Base-by-base conservation (phyloP, 1,140 invertebrate species). In the Ditylenchus dipsaci region DNA sequence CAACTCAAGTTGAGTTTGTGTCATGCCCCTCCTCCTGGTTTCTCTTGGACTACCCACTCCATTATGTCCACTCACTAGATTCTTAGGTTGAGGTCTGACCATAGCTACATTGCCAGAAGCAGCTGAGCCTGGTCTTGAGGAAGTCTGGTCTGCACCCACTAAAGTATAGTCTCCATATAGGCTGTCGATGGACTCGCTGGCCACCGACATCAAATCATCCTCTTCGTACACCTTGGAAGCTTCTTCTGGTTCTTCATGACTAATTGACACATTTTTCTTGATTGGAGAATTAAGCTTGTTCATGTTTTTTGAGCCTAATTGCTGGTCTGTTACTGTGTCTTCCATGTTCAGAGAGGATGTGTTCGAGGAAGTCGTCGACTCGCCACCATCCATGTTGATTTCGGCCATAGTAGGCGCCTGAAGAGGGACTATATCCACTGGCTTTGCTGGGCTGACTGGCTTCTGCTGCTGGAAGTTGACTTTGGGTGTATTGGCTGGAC, bases 151-250 rank as follows among this genome's bases (percentile, higher is more conserved):
- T 21, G 17, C 23, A 26, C 7, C 21, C 19, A 53, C 42, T 19
- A 15, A 19, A 27, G 0, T 29, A 73, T 30, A 43, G 19, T 23
- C 59, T 19, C 59, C 59, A 61, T 61, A 61, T 3, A 61, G 59
- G 26, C 59, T 61, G 26, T 59, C 43, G 7, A 59, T 19, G 9
- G 66, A 56, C 17, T 77, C 43, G 43, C 69, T 77, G 38, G 70
- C 49, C 27, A 75, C 74, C 15, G 70, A 74, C 17, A 53, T 53
- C 23, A 75, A 60, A 61, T 75, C 74, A 47, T 75, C 74, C 57
- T 75, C 74, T 68, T 75, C 73, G n/a, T 65, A 27, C 21, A 75
- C 75, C 17, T 61, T 8, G 21, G 62, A 29, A 15, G 53, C 21
- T 13, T 45, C 43, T 30, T 42, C 45, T 19, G n/a, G 49, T 7